Percentiles rank a stretch among this genome's conserved stretches.
phyloP scores from a whole-genome alignment of 2,888 invertebrate genomes.

The Tetropium fuscum region DNA sequence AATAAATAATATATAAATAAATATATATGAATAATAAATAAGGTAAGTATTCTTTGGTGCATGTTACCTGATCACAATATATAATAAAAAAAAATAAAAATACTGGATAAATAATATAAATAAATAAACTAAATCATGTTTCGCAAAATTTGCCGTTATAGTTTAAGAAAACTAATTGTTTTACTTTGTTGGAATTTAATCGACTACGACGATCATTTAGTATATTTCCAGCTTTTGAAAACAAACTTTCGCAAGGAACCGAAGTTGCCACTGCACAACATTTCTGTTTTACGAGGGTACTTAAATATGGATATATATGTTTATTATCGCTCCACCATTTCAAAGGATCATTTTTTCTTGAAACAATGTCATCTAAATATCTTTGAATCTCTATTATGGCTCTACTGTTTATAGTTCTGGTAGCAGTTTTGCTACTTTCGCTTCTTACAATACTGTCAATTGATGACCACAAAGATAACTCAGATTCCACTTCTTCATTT shows the following conservation, averaged over 20 bases:
- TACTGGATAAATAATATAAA: too few species aligned
- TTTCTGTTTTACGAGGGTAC: constrained; percentile 24
- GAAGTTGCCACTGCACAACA: constrained; percentile 32
- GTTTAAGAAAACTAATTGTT: constrained; percentile 20
- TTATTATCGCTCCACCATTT: constrained; percentile 31
- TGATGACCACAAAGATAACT: constrained; percentile 7
- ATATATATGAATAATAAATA: too few species aligned
- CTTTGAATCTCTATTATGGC: constrained; percentile 34
- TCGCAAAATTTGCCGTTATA: constrained; percentile 4
- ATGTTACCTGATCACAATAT: too few species aligned
- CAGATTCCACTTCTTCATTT: constrained; percentile 8
- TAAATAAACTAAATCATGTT: neutral
- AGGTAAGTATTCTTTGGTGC: too few species aligned
- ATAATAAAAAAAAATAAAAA: too few species aligned
- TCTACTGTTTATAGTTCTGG: neutral
- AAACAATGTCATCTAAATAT: constrained; percentile 19
- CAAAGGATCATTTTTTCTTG: constrained; percentile 27
- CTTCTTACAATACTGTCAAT: constrained; percentile 14
- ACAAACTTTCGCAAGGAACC: constrained; percentile 32
- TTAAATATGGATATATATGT: constrained; percentile 30
- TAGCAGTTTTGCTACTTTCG: neutral
- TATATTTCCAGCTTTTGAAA: constrained; percentile 25
- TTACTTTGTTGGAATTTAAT: constrained; percentile 12
- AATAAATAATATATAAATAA: too few species aligned
- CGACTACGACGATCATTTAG: constrained; percentile 10